Evolutionary conservation across 2,113 vertebrate genomes (phyloP).

Genomic region (Ailuropoda melanoleuca): DNA sequence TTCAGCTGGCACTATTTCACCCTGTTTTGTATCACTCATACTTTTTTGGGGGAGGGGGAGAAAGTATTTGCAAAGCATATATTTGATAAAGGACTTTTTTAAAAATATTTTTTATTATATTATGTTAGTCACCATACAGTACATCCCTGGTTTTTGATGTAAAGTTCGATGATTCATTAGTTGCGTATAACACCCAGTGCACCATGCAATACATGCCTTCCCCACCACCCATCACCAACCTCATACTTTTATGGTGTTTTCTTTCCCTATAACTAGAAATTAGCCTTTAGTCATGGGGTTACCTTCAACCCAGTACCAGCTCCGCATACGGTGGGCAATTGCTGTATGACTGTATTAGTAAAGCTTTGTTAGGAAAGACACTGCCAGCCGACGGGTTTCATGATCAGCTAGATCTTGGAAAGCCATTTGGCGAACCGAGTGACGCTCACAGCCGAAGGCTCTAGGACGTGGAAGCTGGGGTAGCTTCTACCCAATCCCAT

Average conservation of each 20-base stretch:
- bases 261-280: background rate
- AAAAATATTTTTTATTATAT: too few relatives aligned
- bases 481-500: background rate
- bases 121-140: too few relatives aligned
- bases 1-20: background rate
- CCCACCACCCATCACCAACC: too few relatives aligned
- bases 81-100: too few relatives aligned
- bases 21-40: background rate
- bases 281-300: background rate
- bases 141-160: too few relatives aligned
- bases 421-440: background rate
- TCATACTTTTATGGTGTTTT: background rate
- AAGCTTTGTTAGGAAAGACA: background rate
- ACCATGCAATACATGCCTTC: too few relatives aligned
- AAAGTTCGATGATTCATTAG: too few relatives aligned
- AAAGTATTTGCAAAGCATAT: too few relatives aligned
- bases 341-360: background rate
- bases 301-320: background rate
- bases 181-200: too few relatives aligned
- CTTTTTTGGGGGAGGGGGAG: too few relatives aligned
- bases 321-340: background rate
- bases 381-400: rapidly evolving
- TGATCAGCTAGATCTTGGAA: background rate
- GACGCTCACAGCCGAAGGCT: background rate
- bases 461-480: background rate